phyloP scores from a whole-genome alignment of 2,113 vertebrate genomes.

The Scytalopus superciliaris region DNA sequence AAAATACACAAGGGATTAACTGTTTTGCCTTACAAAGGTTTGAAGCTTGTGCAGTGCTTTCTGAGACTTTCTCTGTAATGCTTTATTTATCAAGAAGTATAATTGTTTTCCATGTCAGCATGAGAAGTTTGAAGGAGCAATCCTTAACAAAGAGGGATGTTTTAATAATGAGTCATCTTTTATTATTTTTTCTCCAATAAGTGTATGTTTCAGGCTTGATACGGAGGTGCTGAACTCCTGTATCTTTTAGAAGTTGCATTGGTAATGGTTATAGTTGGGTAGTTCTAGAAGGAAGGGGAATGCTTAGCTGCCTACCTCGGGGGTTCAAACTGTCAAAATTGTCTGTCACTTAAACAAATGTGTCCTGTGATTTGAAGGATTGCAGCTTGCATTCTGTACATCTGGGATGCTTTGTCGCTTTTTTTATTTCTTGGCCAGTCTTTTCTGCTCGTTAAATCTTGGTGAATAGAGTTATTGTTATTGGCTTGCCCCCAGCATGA shows the following conservation, averaged over 20 bases:
- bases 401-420: not conserved
- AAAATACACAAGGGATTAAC: constrained; percentile 15
- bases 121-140: not conserved
- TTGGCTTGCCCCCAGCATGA: not conserved
- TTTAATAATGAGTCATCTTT: not conserved
- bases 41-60: not conserved
- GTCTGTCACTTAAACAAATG: not conserved
- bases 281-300: not conserved
- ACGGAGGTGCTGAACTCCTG: not conserved
- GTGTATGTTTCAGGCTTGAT: not conserved
- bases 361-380: not conserved
- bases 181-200: not conserved
- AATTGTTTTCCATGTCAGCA: not conserved
- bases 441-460: not conserved
- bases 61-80: not conserved
- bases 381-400: not conserved
- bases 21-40: constrained; percentile 8
- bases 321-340: not conserved
- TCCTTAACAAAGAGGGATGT: not conserved
- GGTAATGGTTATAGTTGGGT: not conserved
- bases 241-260: not conserved
- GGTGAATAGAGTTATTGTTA: not conserved
- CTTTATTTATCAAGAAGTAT: not conserved
- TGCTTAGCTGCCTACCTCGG: not conserved
- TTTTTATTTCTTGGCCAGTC: not conserved